phyloP scores from a whole-genome alignment of 2,113 vertebrate species.

The Rhynchomys soricoides region DNA sequence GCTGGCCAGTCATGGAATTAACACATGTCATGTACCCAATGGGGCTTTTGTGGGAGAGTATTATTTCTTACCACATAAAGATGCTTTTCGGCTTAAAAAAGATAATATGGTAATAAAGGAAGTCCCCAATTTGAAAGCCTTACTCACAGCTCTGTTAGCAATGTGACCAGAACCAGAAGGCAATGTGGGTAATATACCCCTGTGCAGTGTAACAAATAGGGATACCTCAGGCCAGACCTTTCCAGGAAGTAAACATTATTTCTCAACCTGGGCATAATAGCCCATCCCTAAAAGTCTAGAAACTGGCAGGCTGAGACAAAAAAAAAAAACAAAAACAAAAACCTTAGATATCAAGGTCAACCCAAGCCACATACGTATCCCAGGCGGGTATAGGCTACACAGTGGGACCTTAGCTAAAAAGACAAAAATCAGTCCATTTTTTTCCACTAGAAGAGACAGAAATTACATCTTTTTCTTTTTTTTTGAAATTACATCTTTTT shows the following conservation, averaged over 20 bases:
- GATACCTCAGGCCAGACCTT: no score
- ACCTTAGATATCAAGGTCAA: background rate
- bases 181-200: background rate
- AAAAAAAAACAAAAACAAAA: background rate
- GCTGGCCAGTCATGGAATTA: background rate
- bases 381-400: no score
- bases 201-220: background rate
- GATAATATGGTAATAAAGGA: background rate
- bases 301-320: background rate
- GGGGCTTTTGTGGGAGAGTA: background rate
- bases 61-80: background rate
- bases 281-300: background rate
- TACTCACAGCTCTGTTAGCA: background rate
- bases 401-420: background rate
- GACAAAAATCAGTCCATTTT: background rate
- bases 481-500: background rate
- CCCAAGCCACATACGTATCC: background rate
- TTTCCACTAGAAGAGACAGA: background rate
- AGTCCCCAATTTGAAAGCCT: background rate
- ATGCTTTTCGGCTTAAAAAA: background rate
- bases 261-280: background rate
- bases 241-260: background rate
- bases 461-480: background rate
- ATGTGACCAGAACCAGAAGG: background rate
- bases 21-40: background rate